Percentiles rank a stretch among this genome's conserved stretches.
Conservation (phyloP, 2,797 vertebrate genomes). For the Peromyscus eremicus region DNA sequence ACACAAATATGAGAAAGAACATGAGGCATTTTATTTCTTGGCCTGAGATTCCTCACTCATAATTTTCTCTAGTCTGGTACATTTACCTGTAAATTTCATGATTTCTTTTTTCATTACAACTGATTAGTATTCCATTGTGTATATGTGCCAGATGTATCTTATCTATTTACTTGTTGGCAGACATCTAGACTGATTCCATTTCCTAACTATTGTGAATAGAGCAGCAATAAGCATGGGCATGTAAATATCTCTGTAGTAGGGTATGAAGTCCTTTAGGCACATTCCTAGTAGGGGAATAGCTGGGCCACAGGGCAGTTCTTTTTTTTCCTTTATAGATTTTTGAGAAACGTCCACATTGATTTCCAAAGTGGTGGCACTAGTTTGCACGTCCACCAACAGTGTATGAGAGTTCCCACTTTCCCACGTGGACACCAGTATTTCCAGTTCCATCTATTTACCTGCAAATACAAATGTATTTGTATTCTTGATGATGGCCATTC, state of each 20-base stretch:
- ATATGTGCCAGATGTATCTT: background rate
- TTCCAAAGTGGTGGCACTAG: background rate
- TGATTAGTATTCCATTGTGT: background rate
- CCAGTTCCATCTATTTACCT: background rate
- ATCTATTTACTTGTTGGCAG: background rate
- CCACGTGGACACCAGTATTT: background rate
- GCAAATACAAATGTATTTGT: background rate
- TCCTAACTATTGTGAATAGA: background rate
- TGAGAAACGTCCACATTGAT: background rate
- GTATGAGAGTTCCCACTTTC: background rate
- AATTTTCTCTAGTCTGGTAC: background rate
- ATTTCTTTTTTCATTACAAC: background rate
- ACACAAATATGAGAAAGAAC: background rate
- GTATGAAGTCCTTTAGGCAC: background rate
- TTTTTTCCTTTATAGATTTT: background rate
- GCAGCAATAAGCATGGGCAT: background rate
- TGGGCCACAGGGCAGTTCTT: background rate
- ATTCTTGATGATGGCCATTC: background rate
- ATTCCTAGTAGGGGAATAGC: background rate
- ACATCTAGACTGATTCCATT: background rate
- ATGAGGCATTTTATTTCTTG: background rate
- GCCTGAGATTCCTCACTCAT: background rate
- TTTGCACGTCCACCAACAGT: background rate
- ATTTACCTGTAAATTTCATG: background rate
- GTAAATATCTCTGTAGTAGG: background rate